A percentile compares a stretch with the other conserved stretches of the same genome.
Conservation (phyloP, 2,113 vertebrate genomes). For the Acrocephalus kingi region DNA sequence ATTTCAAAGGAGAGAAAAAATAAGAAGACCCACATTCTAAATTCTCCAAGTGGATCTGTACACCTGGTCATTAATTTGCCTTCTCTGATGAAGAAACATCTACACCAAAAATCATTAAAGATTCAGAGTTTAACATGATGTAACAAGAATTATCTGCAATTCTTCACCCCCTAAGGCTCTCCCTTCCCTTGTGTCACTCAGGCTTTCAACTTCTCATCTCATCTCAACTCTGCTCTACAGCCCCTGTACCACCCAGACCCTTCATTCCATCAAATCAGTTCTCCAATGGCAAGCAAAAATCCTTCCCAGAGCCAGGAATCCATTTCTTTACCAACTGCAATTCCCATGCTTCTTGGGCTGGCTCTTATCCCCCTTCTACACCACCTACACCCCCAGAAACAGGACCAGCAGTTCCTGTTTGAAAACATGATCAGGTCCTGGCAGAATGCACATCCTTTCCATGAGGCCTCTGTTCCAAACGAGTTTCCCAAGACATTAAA, state of each 20-base stretch:
- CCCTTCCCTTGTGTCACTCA: neutral
- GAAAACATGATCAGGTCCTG: neutral
- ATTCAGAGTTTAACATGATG: neutral
- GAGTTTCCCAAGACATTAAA: neutral
- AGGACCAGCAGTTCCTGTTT: neutral
- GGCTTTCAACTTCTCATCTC: neutral
- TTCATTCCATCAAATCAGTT: neutral
- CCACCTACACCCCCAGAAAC: rapidly evolving
- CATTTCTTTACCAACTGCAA: neutral
- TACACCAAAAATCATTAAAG: neutral
- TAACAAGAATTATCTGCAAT: neutral
- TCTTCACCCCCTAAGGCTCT: neutral
- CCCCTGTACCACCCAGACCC: neutral
- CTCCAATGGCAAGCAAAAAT: neutral
- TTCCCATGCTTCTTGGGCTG: neutral
- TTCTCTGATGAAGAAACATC: neutral
- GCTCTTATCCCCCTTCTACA: neutral
- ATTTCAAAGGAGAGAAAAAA: neutral
- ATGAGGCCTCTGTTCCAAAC: neutral
- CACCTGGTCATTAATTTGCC: neutral
- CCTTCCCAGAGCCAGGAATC: neutral
- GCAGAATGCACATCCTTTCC: neutral
- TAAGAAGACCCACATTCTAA: neutral
- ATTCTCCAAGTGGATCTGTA: neutral
- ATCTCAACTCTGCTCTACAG: neutral